A percentile compares a stretch with the other conserved stretches of the same genome.
phyloP scores from a whole-genome alignment of 2,797 vertebrate genomes.

The Neoniphon sammara region DNA sequence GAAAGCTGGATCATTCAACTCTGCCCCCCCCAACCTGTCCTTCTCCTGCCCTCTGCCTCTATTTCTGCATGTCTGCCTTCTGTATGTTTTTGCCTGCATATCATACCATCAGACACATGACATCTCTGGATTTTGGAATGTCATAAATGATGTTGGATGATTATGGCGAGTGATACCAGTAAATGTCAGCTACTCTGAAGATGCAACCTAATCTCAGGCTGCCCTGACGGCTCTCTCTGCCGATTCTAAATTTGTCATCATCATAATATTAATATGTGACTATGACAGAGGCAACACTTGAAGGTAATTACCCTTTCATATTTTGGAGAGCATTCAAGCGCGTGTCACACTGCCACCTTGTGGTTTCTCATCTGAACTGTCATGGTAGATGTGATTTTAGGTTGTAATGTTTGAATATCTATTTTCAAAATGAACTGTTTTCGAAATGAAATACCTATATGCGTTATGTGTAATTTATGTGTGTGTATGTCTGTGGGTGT shows the following conservation, averaged over 20 bases:
- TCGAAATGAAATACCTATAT: neutral
- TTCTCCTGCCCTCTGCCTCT: constrained; percentile 42
- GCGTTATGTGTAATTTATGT: neutral
- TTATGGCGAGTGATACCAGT: constrained; percentile 8
- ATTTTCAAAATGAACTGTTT: neutral
- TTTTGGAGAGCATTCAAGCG: constrained; percentile 26
- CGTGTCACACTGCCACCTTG: constrained; percentile 76
- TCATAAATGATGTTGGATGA: constrained; percentile 8
- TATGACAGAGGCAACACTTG: constrained; percentile 3
- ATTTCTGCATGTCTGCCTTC: constrained; percentile 19
- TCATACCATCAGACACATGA: constrained; percentile 42
- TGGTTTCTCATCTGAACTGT: constrained; percentile 54
- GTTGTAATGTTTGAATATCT: neutral
- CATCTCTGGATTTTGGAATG: constrained; percentile 40
- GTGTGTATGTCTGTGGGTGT: neutral
- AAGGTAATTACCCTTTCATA: neutral
- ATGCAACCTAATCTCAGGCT: constrained; percentile 33
- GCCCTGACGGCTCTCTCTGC: neutral
- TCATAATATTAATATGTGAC: constrained; percentile 14
- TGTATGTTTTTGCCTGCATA: constrained; percentile 34
- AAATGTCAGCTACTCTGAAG: constrained; percentile 35
- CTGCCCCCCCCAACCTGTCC: constrained; percentile 26
- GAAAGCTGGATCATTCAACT: constrained; percentile 61
- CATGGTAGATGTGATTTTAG: neutral
- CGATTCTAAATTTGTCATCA: constrained; percentile 18